phyloP scores from a whole-genome alignment of 2,113 vertebrate species.

The Stomatorhinus ivindoensis region DNA sequence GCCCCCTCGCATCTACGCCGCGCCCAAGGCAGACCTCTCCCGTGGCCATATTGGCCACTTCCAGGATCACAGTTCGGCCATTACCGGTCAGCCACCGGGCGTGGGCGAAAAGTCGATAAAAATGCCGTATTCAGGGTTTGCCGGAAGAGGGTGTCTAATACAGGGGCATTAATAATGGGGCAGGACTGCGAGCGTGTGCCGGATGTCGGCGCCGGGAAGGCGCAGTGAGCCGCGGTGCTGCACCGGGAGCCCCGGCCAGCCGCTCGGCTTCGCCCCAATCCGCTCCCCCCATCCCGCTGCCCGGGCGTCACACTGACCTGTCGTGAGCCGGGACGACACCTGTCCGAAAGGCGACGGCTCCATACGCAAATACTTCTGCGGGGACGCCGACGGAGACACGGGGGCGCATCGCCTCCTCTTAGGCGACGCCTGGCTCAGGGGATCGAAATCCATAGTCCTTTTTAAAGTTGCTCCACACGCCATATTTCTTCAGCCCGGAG shows the following conservation, averaged over 20 bases:
- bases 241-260: not conserved
- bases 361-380: constrained; percentile 90
- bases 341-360: constrained; percentile 91
- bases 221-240: too few species aligned
- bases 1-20: not conserved
- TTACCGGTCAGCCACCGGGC: not conserved
- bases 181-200: not conserved
- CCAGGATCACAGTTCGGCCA: not conserved
- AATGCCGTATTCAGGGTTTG: not conserved
- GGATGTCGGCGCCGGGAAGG: not conserved
- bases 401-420: constrained; percentile 86
- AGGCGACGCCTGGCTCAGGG: constrained; percentile 79
- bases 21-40: not conserved
- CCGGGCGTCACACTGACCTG: constrained; percentile 60
- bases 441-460: constrained; percentile 96
- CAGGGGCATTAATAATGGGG: too few species aligned
- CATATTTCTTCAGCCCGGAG: constrained; percentile 51
- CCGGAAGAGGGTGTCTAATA: not conserved
- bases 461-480: constrained; percentile 95
- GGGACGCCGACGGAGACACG: constrained; percentile 71
- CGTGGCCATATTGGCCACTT: constrained; percentile 3
- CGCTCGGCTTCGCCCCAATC: not conserved
- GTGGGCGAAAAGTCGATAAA: not conserved
- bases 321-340: constrained; percentile 80
- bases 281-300: too few species aligned